Evolutionary conservation across 1,140 invertebrate species (phyloP).

Genomic region (Andricus grossulariae): DNA sequence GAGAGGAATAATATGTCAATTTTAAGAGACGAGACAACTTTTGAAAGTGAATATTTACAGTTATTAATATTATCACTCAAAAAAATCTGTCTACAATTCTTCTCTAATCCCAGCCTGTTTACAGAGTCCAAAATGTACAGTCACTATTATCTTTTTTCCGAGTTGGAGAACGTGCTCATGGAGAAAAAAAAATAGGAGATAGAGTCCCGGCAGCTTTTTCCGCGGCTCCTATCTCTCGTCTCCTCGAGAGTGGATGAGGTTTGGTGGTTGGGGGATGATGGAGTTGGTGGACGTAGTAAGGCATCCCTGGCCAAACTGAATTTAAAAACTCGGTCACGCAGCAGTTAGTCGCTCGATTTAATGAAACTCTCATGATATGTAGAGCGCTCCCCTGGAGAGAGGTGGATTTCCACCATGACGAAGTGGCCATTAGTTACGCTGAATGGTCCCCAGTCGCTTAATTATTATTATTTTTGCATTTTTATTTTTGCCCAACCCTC

Average conservation of each 20-base stretch:
- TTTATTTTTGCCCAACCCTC: not conserved
- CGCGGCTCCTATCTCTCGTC: not conserved
- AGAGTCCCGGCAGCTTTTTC: no score
- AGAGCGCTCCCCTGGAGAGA: constrained; percentile 42
- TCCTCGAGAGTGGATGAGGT: not conserved
- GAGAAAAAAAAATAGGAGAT: no score
- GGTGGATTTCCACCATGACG: constrained; percentile 49
- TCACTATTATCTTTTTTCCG: no score
- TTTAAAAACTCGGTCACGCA: constrained; percentile 57
- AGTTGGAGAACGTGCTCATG: no score
- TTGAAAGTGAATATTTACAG: no score
- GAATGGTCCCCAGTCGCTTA: constrained; percentile 49
- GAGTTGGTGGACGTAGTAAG: not conserved
- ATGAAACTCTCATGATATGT: constrained; percentile 58
- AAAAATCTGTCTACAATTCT: no score
- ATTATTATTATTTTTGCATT: constrained; percentile 50
- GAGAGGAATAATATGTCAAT: no score
- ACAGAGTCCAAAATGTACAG: no score
- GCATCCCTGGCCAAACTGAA: constrained; percentile 36
- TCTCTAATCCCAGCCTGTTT: no score
- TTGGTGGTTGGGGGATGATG: not conserved
- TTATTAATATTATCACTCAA: no score
- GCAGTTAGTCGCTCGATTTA: constrained; percentile 61
- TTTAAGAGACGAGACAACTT: no score
- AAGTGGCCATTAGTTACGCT: constrained; percentile 60